Percentiles rank a stretch among this genome's conserved stretches.
Conservation (phyloP, 2,797 vertebrate genomes). For the Streptopelia turtur region DNA sequence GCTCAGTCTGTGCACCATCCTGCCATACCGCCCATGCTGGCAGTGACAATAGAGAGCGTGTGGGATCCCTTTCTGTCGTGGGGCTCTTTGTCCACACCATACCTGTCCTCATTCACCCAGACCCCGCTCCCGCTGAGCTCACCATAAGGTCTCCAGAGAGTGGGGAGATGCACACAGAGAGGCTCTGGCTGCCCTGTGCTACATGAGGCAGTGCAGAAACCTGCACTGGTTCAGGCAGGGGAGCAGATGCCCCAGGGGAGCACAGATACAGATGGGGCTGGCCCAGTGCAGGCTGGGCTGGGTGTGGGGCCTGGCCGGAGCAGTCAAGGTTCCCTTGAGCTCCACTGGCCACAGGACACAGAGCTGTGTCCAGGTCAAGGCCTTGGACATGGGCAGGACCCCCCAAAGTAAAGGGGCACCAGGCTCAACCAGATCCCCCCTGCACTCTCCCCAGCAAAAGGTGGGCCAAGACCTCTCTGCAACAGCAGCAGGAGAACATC, state of each 20-base stretch:
- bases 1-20: too few relatives aligned
- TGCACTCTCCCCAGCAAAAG: neutral
- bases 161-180: neutral
- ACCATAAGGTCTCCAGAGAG: neutral
- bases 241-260: too few relatives aligned
- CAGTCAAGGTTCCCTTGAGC: too few relatives aligned
- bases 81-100: neutral
- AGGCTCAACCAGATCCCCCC: too few relatives aligned
- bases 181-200: neutral
- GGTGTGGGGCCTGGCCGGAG: too few relatives aligned
- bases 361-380: neutral
- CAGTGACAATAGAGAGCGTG: accelerated
- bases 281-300: too few relatives aligned
- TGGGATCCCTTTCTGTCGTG: neutral
- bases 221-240: neutral
- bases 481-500: neutral
- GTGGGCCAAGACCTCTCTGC: neutral
- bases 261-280: too few relatives aligned
- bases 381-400: too few relatives aligned
- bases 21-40: accelerated
- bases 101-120: too few relatives aligned
- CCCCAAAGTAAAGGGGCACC: neutral
- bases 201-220: neutral
- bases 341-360: neutral
- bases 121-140: neutral